Percentiles rank a stretch among this genome's conserved stretches.
Evolutionary conservation across 2,113 vertebrate genomes (phyloP).

Genomic region (Burhinus oedicnemus): DNA sequence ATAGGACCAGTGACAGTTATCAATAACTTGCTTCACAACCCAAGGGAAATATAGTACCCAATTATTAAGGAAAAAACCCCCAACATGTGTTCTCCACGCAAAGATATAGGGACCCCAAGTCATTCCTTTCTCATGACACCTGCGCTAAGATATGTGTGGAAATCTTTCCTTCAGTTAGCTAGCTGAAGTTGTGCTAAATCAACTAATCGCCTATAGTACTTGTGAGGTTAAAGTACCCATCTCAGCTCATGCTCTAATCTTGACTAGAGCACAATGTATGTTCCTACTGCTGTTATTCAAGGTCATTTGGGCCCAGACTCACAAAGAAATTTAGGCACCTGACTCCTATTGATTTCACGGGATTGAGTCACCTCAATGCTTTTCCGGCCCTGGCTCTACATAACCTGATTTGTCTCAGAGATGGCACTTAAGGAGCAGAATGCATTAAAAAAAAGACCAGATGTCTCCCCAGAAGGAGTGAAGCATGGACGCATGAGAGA

Average conservation of each 20-base stretch:
- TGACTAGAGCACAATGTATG: neutral
- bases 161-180: neutral
- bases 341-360: neutral
- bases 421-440: neutral
- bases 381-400: neutral
- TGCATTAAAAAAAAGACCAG: conserved; percentile 16
- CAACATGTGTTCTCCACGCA: neutral
- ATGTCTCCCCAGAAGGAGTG: conserved; percentile 60
- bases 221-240: neutral
- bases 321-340: neutral
- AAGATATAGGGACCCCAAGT: neutral
- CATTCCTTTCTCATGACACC: neutral
- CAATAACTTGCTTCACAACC: neutral
- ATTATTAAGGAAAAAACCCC: neutral
- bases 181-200: neutral
- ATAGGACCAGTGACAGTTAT: neutral
- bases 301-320: neutral
- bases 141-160: neutral
- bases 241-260: neutral
- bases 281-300: neutral
- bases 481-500: neutral
- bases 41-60: neutral
- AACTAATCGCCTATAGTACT: neutral
- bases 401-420: conserved; percentile 34
- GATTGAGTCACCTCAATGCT: neutral